These are phyloP conservation scores for Aegithalos caudatus DNA, from an alignment of 2,113 vertebrate genomes.

Conservation along the genomic window DNA sequence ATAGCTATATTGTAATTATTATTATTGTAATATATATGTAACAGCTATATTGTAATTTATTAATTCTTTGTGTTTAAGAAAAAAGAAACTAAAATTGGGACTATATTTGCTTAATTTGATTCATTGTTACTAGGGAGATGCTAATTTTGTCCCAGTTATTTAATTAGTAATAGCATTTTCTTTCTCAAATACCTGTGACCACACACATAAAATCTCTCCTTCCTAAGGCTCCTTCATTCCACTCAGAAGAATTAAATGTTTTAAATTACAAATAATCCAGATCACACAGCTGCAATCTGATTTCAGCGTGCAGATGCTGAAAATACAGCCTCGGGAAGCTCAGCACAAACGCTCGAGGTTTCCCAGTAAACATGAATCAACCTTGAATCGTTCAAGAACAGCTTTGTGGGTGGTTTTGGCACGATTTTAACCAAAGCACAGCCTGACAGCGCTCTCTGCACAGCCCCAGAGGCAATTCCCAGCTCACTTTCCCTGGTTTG, in stretches of 20 bases:
- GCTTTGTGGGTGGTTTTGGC: neutral
- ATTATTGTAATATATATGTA: too few species aligned
- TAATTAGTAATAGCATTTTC: fast-evolving
- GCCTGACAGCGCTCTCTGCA: neutral
- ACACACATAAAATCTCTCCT: neutral
- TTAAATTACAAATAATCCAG: neutral
- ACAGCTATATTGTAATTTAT: neutral
- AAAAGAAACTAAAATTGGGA: neutral
- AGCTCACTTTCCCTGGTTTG: neutral
- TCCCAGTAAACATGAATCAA: neutral
- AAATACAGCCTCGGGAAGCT: neutral
- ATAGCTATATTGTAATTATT: too few species aligned
- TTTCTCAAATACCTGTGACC: neutral
- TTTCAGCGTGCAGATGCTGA: neutral
- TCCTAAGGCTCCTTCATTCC: neutral
- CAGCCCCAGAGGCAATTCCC: fast-evolving
- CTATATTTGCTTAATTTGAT: neutral
- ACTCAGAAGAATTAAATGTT: neutral
- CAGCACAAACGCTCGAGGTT: neutral
- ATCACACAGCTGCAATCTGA: neutral
- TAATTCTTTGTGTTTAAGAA: neutral
- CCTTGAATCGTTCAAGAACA: neutral
- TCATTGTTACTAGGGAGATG: neutral
- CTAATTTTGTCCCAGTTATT: neutral
- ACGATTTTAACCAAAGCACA: neutral